phyloP scores from a whole-genome alignment of 2,888 invertebrate genomes.

The Agrotis segetum region DNA sequence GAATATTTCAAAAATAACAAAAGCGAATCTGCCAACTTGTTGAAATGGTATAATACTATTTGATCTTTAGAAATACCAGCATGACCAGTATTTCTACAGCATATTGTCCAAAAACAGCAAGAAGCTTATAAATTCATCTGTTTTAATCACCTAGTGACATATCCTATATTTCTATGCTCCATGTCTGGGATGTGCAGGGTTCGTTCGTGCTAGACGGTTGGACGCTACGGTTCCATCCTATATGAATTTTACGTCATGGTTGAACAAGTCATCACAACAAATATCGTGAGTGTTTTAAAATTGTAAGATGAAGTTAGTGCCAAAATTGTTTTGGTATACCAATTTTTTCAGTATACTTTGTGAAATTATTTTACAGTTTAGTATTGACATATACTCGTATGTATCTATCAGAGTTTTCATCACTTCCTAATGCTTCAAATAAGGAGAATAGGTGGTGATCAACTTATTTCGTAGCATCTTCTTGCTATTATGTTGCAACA shows the following conservation, averaged over 20 bases:
- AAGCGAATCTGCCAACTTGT: no score
- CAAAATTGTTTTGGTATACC: no score
- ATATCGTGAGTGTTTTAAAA: not conserved
- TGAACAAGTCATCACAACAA: constrained; percentile 10
- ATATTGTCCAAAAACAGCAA: not conserved
- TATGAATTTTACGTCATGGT: not conserved
- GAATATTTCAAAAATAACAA: no score
- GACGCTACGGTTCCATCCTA: constrained; percentile 24
- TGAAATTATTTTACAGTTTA: no score
- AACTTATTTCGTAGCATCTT: no score
- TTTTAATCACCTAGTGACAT: not conserved
- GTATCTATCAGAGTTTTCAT: no score
- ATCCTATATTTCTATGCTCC: constrained; percentile 34
- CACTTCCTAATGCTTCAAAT: not conserved
- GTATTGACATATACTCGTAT: no score
- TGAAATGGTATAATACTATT: no score
- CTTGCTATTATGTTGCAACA: no score
- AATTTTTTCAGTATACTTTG: no score
- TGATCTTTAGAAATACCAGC: no score
- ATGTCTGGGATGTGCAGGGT: constrained; percentile 17
- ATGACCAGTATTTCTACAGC: not conserved
- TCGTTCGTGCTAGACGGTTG: constrained; percentile 31
- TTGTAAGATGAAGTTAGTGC: not conserved
- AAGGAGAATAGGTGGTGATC: not conserved
- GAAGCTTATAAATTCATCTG: not conserved